Evolutionary conservation across 2,113 vertebrate genomes (phyloP), one percentile per base, ranked within the genome.

Genomic region (Eidolon helvum): DNA sequence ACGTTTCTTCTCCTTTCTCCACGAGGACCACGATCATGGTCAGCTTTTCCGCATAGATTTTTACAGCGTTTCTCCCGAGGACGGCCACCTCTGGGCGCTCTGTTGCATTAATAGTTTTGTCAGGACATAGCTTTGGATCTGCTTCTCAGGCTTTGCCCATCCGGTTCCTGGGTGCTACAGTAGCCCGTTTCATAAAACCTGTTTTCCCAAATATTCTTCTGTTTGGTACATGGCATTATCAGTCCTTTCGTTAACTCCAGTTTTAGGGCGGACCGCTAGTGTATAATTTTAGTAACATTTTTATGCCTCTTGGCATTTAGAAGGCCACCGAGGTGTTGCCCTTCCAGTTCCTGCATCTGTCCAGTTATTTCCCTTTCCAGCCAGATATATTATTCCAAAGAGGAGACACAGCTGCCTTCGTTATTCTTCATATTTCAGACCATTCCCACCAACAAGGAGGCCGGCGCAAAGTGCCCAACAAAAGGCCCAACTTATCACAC

Each of bases 201-300:
- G 12, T 43, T 85, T 65, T 90, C 77, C 61, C 43, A 35, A 15
- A 87, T 7, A 71, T 8, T 57, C 66, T 59, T 4, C 33, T 55
- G 22, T 80, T 48, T n/a, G 75, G 80, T 69, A 65, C 66, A 21
- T 6, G 66, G 66, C 68, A 18, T 74, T 68, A 38, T 14, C 5
- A 19, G 68, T 48, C 45, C 22, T 96, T 91, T 78, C 48, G 53
- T 92, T 72, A 59, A 57, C 87, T 84, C 87, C 40, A 48, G 7
- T 50, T 72, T 43, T 30, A 68, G 53, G 48, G 61, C 90, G 63
- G 68, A 90, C 55, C 14, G 71, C 82, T 53, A n/a, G 35, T 28
- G 14, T 85, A 26, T 87, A 26, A 96, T 74, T 78, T 95, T 83
- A 93, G 82, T 35, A 26, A 45, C 48, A 24, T 78, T 77, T 86